Conservation (phyloP, 2,888 invertebrate genomes). For the Spodoptera littoralis region DNA sequence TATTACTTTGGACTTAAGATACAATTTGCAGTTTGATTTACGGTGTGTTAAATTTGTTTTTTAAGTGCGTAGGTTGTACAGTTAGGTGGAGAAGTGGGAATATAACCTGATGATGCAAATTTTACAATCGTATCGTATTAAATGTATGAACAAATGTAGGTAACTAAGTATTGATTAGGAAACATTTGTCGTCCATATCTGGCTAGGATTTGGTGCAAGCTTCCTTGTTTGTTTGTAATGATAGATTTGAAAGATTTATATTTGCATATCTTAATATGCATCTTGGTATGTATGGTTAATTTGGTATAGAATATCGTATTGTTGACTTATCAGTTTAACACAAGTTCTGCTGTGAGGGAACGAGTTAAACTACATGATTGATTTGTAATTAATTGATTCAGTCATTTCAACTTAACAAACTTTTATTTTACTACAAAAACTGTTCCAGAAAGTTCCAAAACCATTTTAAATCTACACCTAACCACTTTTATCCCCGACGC, state of each 20-base stretch:
- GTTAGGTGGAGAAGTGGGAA: conserved; percentile 70
- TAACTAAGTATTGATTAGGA: conserved; percentile 34
- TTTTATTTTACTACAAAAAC: too few relatives aligned
- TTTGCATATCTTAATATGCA: too few relatives aligned
- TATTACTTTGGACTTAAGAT: conserved; percentile 59
- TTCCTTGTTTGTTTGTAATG: conserved; percentile 9
- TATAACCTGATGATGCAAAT: conserved; percentile 63
- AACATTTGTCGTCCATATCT: conserved; percentile 31
- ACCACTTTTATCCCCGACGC: conserved; percentile 33
- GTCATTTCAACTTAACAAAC: too few relatives aligned
- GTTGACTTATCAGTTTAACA: too few relatives aligned
- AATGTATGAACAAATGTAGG: conserved; percentile 32
- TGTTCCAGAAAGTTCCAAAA: not conserved
- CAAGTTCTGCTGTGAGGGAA: too few relatives aligned
- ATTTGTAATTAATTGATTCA: too few relatives aligned
- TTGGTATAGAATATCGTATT: too few relatives aligned
- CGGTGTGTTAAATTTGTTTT: conserved; percentile 57
- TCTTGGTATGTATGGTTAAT: too few relatives aligned
- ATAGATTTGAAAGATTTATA: not conserved
- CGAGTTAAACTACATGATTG: too few relatives aligned
- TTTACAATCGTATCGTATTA: conserved; percentile 35
- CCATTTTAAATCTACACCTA: not conserved
- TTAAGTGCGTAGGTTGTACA: conserved; percentile 68
- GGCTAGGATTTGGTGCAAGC: conserved; percentile 5
- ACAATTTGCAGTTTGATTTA: conserved; percentile 54